A percentile compares a stretch with the other conserved stretches of the same genome.
Evolutionary conservation across 1,140 invertebrate genomes (phyloP).

Genomic region (Drosophila miranda): DNA sequence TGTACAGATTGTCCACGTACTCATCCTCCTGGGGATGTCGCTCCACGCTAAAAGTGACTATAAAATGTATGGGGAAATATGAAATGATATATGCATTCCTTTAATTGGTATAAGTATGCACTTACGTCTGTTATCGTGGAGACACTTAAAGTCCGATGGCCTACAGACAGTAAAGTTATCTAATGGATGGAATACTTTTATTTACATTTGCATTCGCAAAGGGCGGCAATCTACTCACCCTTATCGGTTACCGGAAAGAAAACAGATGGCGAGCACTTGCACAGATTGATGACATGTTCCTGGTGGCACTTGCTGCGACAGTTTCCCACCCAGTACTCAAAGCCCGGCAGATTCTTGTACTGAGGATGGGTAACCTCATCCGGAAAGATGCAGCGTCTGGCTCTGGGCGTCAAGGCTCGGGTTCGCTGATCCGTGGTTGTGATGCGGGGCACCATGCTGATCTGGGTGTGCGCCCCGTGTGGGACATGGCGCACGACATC

Average conservation of each 20-base stretch:
- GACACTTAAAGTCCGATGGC: slow-evolving; percentile 68
- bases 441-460: slow-evolving; percentile 49
- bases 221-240: slow-evolving; percentile 33
- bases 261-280: slow-evolving; percentile 62
- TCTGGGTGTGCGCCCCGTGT: slow-evolving; percentile 42
- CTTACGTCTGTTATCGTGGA: slow-evolving; percentile 65
- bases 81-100: not conserved
- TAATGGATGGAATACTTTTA: slow-evolving; percentile 1
- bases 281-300: slow-evolving; percentile 58
- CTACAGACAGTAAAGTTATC: slow-evolving; percentile 71
- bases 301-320: slow-evolving; percentile 71
- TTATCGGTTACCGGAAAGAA: slow-evolving; percentile 55
- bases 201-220: not conserved
- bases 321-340: slow-evolving; percentile 68
- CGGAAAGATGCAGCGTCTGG: slow-evolving; percentile 57
- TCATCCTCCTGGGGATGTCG: slow-evolving; percentile 39
- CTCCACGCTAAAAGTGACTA: slow-evolving; percentile 57
- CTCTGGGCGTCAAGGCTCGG: slow-evolving; percentile 25
- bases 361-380: slow-evolving; percentile 52
- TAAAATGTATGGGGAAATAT: not conserved
- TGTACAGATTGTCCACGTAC: slow-evolving; percentile 48
- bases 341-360: slow-evolving; percentile 66
- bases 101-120: not conserved
- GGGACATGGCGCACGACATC: slow-evolving; percentile 41
- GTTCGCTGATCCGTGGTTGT: slow-evolving; percentile 47